Base-by-base conservation (phyloP, 2,113 vertebrate species). In the Ardeotis arabs region DNA sequence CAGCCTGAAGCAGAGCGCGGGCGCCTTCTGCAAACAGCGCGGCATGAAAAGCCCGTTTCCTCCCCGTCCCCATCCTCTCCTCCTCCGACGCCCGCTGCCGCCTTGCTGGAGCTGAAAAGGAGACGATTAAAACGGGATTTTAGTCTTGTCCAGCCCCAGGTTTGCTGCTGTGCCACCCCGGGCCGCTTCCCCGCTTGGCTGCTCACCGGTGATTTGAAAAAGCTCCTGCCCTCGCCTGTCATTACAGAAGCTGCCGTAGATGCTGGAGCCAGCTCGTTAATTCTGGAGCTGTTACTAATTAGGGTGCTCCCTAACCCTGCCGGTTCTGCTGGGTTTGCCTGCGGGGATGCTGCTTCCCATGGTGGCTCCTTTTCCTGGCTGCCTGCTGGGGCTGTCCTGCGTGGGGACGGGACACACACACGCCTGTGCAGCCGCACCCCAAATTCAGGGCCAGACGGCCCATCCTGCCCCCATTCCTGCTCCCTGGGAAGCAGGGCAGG, bases 241-340 rank as follows among this genome's bases (percentile, higher is more conserved):
- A 1, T 29, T 39, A 6, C 0, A 22, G 52, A 67, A 12, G 67
- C 0, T n/a, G 55, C 31, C 47, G 60, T 1, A 4, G 52, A 11
- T 27, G 66, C 52, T 53, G 82, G 52, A 72, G 29, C 23, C 23
- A 74, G 35, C 16, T 82, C 5, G 1, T 77, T 95, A 23, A 59
- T 64, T 87, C 21, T 47, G 81, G 83, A 90, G 77, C 62, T 86
- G 67, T 15, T 41, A 29, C 37, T 79, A 52, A 41, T 72, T 29
- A 69, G 31, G 62, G 33, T 66, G 63, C 35, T 91, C 45, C 53
- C 72, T 66, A n/a, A 47, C 41, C n/a, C 39, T 11, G 2, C 33
- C 6, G 31, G 28, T 70, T 47, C 23, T 0, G 0, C 7, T 37
- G 44, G 33, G 29, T 69, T 83, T 78, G 28, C 29, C 60, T 4